Conservation (phyloP, 2,797 vertebrate species). For the Intellagama lesueurii region DNA sequence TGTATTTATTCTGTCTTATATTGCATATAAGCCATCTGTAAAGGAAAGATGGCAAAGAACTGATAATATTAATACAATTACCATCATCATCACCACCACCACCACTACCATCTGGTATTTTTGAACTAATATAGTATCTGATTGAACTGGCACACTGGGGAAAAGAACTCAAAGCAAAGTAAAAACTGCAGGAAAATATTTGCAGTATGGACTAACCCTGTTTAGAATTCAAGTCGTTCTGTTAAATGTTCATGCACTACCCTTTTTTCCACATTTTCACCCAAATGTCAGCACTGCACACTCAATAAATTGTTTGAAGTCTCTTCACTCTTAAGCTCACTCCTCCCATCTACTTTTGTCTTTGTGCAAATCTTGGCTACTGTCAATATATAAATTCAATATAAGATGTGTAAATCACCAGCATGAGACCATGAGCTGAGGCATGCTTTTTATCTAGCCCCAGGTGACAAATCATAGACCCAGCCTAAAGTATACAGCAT, state of each 20-base stretch:
- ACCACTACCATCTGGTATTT: background rate
- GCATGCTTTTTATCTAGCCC: background rate
- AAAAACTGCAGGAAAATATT: background rate
- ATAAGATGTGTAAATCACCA: background rate
- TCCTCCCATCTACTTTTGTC: too few species aligned
- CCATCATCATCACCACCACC: too few species aligned
- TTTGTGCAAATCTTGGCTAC: background rate
- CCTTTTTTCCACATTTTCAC: too few species aligned
- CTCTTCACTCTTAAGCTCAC: background rate
- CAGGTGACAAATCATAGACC: background rate
- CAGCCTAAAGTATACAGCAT: background rate
- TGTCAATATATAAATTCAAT: too few species aligned
- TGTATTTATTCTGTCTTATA: too few species aligned
- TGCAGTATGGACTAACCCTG: background rate
- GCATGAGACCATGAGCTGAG: background rate
- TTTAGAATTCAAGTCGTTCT: background rate
- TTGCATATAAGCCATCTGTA: too few species aligned
- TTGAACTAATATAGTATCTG: background rate
- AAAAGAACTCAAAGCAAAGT: background rate
- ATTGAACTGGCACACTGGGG: background rate
- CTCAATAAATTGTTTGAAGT: background rate
- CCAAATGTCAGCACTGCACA: background rate
- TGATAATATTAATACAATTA: too few species aligned
- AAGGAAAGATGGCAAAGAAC: too few species aligned
- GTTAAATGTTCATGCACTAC: too few species aligned